Evolutionary conservation across 2,888 invertebrate species (phyloP), one percentile per base, ranked within the genome.

Genomic region (Spatulosminthurus flaviceps): DNA sequence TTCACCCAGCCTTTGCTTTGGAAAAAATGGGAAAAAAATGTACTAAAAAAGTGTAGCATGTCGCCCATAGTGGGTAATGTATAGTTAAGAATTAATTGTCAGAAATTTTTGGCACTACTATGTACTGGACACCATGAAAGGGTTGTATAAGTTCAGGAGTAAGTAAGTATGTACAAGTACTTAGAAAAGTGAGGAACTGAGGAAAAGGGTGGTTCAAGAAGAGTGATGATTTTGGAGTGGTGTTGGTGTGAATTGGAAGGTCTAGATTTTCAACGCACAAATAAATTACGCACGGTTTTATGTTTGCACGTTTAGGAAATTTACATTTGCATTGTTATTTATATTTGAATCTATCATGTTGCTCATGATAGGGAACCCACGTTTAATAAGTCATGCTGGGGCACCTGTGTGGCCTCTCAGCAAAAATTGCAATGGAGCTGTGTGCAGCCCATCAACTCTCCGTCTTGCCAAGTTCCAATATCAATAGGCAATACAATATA

Each of bases 211-310:
- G 51, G 51, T 51, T 34, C 16, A 4, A n/a, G n/a, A 51, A 51
- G 51, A 11, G n/a, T 51, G n/a, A 51, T 51, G 19, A 19, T 51
- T 51, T n/a, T 51, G 51, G 51, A 51, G 51, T 51, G n/a, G 51
- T 19, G 51, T 51, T 51, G 51, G 51, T 51, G 51, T 51, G 51
- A 51, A 51, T 51, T 51, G 51, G 9, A n/a, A n/a, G 51, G 51
- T 51, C n/a, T 51, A 51, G 16, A 51, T 11, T n/a, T 51, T 51
- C n/a, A 51, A 51, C 51, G 51, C 51, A 51, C 51, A 51, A n/a
- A 51, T 51, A 51, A 51, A 51, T 51, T 51, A 51, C 51, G 51
- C 51, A 51, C 51, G 51, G 51, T 51, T n/a, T 51, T 51, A 51
- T 51, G 51, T 51, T 51, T 13, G 51, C 51, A 51, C 51, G 51